Evolutionary conservation across 2,113 vertebrate species (phyloP), one percentile per base, ranked within the genome.

Genomic region (Oryctolagus cuniculus): DNA sequence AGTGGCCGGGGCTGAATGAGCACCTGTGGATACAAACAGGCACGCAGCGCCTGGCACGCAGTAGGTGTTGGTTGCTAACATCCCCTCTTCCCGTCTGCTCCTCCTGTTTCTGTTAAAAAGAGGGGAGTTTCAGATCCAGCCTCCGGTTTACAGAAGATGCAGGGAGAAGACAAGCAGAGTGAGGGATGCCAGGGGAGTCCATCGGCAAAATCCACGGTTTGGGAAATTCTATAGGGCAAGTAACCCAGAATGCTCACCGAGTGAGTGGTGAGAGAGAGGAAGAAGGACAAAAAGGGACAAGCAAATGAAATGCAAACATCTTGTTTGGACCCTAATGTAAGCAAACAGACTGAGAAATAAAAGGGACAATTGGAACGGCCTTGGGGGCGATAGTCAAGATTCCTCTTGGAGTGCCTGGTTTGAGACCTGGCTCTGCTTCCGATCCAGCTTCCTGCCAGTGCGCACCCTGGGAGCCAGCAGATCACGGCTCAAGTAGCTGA

Each of bases 91-190:
- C 12, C 53, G 63, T 87, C 16, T 73, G 31, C 10, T 77, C 64
- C 3, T n/a, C 69, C 69, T 82, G 74, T 70, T 75, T 94, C 79
- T 79, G 80, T 74, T 96, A 79, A 63, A 64, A 36, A 21, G 36
- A 82, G 61, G n/a, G 61, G 75, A 84, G 44, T 51, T 22, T 95
- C 64, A 63, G 61, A 72, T 87, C 69, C 63, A 55, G 85, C 36
- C 36, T n/a, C 19, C 66, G 31, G 72, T 31, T 82, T 61, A 22
- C 44, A 70, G 73, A 53, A 31, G 87, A 81, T 53, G 16, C 13
- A 66, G 22, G 77, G 79, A 27, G 44, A 64, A 64, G 34, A 87
- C 21, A 55, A 63, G 36, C 36, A 31, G 63, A 70, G 31, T 44
- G 74, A 34, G 55, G 91, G 93, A 36, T 79, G 61, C 29, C 9